Base-by-base conservation (phyloP, 1,140 invertebrate species). In the Gryon sp. region DNA sequence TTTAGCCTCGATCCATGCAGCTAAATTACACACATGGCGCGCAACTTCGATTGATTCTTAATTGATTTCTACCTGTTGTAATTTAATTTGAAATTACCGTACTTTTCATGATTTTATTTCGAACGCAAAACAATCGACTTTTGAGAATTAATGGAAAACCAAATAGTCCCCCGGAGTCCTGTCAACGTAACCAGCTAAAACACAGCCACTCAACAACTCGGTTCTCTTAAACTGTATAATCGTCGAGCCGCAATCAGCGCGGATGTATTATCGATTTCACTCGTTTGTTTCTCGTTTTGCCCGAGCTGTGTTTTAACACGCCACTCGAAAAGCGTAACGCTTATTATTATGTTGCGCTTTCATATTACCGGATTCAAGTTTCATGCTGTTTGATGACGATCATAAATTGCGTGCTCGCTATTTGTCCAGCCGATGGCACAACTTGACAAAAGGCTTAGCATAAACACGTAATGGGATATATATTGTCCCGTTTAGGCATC, bases 281-380 rank as follows among this genome's bases (percentile, higher is more conserved):
- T 72, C 60, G 75, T 77, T 77, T 77, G 75, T 77, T 77, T 72
- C 62, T 66, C 75, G 62, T n/a, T n/a, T n/a, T n/a, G n/a, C n/a
- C 41, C 66, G 68, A 68, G 60, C 65, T 65, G 68, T n/a, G n/a
- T 70, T 77, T 77, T 77, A 78, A 78, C 62, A 65, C 68, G 76
- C 63, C 41, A 66, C 59, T 76, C 65, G 74, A 76, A 76, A 76
- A 76, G 55, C 57, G 45, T 52, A 69, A 34, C 62, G 46, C 62
- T 72, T 72, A 77, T 77, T 72, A 72, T 77, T 72, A 78, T 78
- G 74, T 78, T 73, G 55, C 68, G 62, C 55, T 73, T 78, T 73
- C 75, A 78, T 63, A 78, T 78, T 68, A 68, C n/a, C 57, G 75
- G 60, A 78, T 73, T 78, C 75, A 66, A 68, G 75, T 78, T 78